Evolutionary conservation across 2,888 invertebrate genomes (phyloP).

Genomic region (Andrena haemorrhoa): DNA sequence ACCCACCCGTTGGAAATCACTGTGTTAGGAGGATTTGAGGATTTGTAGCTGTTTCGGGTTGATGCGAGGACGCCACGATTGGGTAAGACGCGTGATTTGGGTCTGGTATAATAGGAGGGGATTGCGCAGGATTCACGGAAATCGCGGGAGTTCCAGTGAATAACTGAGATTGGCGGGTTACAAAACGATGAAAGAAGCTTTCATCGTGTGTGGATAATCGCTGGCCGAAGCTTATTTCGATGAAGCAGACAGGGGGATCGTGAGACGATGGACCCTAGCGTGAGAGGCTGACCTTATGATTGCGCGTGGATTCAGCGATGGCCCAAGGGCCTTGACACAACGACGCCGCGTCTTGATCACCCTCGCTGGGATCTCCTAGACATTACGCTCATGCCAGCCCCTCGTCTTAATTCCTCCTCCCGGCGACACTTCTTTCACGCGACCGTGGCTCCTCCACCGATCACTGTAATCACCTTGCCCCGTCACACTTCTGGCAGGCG

Average conservation of each 20-base stretch:
- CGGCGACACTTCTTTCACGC: slow-evolving; percentile 48
- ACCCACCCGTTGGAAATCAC: too few relatives aligned
- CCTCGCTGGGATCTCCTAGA: slow-evolving; percentile 34
- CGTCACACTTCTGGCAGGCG: slow-evolving; percentile 33
- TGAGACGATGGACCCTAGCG: slow-evolving; percentile 58
- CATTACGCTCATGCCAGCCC: slow-evolving; percentile 35
- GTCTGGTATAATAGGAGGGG: background rate
- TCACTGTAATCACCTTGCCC: slow-evolving; percentile 42
- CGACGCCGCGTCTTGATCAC: slow-evolving; percentile 28
- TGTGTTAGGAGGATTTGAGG: too few relatives aligned
- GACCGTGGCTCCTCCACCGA: slow-evolving; percentile 27
- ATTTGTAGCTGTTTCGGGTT: too few relatives aligned
- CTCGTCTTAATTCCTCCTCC: slow-evolving; percentile 49
- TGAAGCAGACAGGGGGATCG: slow-evolving; percentile 64
- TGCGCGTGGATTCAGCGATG: slow-evolving; percentile 52
- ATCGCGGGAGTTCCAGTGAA: slow-evolving; percentile 6
- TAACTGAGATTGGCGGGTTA: slow-evolving; percentile 2
- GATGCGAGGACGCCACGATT: background rate
- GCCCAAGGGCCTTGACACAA: slow-evolving; percentile 56
- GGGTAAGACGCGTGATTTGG: background rate
- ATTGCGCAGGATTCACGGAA: slow-evolving; percentile 1
- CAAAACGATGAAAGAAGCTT: slow-evolving; percentile 22
- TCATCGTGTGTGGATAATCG: slow-evolving; percentile 53
- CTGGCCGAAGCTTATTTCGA: slow-evolving; percentile 52
- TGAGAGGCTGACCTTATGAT: slow-evolving; percentile 74